Evolutionary conservation across 1,140 invertebrate species (phyloP).

Genomic region (Bombyx mandarina): DNA sequence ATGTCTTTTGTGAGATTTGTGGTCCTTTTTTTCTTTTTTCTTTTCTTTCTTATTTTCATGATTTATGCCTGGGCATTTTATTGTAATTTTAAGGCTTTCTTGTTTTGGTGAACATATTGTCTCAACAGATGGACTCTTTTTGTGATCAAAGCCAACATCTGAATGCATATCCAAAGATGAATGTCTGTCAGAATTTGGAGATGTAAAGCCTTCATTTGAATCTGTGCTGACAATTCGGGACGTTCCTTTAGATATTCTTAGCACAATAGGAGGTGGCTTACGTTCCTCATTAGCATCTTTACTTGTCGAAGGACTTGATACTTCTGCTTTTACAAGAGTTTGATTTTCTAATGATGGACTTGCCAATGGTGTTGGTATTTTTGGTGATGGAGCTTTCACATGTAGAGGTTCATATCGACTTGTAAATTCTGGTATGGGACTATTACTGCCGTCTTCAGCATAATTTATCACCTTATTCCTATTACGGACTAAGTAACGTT

Average conservation of each 20-base stretch:
- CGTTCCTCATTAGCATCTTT: slow-evolving; percentile 58
- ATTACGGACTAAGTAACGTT: slow-evolving; percentile 62
- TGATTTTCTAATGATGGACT: slow-evolving; percentile 64
- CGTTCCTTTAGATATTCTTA: slow-evolving; percentile 76
- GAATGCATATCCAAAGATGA: slow-evolving; percentile 60
- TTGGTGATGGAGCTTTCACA: slow-evolving; percentile 26
- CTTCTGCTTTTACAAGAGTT: slow-evolving; percentile 53
- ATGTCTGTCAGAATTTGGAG: slow-evolving; percentile 65
- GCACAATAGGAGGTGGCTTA: slow-evolving; percentile 72
- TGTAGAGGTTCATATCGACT: slow-evolving; percentile 39
- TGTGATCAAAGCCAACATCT: slow-evolving; percentile 51
- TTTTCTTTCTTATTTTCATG: slow-evolving; percentile 71
- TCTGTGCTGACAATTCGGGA: slow-evolving; percentile 75
- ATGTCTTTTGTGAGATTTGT: slow-evolving; percentile 53
- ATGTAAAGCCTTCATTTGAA: slow-evolving; percentile 72
- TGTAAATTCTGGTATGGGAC: slow-evolving; percentile 60
- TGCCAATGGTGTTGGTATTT: slow-evolving; percentile 49
- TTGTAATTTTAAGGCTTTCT: slow-evolving; percentile 66
- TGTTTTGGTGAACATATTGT: slow-evolving; percentile 63
- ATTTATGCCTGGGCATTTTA: slow-evolving; percentile 64
- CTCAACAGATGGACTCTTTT: slow-evolving; percentile 57
- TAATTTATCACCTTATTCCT: slow-evolving; percentile 68
- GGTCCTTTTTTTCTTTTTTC: slow-evolving; percentile 60
- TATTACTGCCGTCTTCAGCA: slow-evolving; percentile 69
- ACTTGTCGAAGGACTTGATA: slow-evolving; percentile 62